phyloP scores from a whole-genome alignment of 2,113 vertebrate species.

The Pseudois nayaur region DNA sequence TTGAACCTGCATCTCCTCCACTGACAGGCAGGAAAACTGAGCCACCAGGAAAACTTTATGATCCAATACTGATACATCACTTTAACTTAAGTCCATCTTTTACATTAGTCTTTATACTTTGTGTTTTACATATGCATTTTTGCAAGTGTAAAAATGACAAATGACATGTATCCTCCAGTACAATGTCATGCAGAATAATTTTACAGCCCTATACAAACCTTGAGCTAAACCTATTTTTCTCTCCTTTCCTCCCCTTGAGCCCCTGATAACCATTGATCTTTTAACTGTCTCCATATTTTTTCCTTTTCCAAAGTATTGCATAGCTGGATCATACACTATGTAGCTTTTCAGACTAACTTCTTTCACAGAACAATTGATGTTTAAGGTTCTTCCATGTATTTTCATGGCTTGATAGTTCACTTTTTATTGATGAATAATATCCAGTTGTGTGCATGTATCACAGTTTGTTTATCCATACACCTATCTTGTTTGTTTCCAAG shows the following conservation, averaged over 20 bases:
- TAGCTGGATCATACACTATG: neutral
- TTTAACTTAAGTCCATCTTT: neutral
- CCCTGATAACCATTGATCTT: neutral
- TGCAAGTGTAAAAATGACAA: neutral
- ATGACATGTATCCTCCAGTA: neutral
- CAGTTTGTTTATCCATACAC: neutral
- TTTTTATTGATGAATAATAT: neutral
- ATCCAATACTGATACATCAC: neutral
- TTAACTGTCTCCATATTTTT: neutral
- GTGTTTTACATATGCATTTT: neutral
- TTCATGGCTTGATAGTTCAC: neutral
- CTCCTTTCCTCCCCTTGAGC: rapidly evolving
- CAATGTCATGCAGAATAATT: neutral
- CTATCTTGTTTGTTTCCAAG: neutral
- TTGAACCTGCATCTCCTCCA: neutral
- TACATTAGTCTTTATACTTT: neutral
- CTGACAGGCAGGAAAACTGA: neutral
- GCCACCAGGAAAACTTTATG: neutral
- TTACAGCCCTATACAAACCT: neutral
- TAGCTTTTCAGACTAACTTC: neutral
- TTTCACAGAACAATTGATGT: neutral
- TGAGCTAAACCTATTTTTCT: neutral
- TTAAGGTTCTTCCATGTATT: neutral
- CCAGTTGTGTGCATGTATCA: neutral
- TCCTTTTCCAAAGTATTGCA: neutral